Percentiles rank a stretch among this genome's conserved stretches.
Evolutionary conservation across 2,888 invertebrate species (phyloP).

Genomic region (Ceratothoa steindachneri): DNA sequence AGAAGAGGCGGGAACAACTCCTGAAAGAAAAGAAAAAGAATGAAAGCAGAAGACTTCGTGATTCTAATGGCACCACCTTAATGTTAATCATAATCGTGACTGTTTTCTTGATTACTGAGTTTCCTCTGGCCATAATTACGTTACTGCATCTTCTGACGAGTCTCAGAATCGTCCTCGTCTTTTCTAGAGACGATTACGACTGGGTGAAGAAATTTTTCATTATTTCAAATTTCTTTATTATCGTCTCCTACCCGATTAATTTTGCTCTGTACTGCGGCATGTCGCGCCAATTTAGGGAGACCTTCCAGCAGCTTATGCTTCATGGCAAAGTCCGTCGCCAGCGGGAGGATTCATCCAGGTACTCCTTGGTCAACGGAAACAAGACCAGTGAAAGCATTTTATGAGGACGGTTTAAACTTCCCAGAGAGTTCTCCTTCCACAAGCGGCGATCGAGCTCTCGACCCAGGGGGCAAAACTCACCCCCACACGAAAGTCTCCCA

Average conservation of each 20-base stretch:
- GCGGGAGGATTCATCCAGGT: conserved; percentile 29
- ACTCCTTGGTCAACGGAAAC: conserved; percentile 37
- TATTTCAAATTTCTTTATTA: conserved; percentile 83
- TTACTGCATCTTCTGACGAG: conserved; percentile 64
- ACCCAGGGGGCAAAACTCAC: conserved; percentile 9
- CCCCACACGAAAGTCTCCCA: neutral
- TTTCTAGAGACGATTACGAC: conserved; percentile 60
- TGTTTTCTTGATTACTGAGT: conserved; percentile 76
- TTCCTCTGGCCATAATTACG: conserved; percentile 77
- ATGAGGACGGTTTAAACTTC: conserved; percentile 18
- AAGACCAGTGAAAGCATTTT: conserved; percentile 19
- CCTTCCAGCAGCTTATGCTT: conserved; percentile 77
- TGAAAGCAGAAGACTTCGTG: conserved; percentile 72
- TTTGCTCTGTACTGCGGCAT: conserved; percentile 86
- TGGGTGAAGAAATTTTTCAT: conserved; percentile 77
- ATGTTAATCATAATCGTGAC: conserved; percentile 84
- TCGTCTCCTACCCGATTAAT: conserved; percentile 69
- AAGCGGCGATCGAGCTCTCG: conserved; percentile 3
- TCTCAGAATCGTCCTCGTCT: conserved; percentile 13
- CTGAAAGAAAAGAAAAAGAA: conserved; percentile 63
- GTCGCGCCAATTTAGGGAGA: conserved; percentile 89
- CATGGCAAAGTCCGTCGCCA: conserved; percentile 35
- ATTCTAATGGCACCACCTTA: conserved; percentile 77
- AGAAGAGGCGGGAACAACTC: conserved; percentile 69
- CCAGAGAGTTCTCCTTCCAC: neutral